These are phyloP conservation scores for Ptychadena robeensis DNA, from an alignment of 2,797 vertebrate genomes.

Conservation along the genomic window DNA sequence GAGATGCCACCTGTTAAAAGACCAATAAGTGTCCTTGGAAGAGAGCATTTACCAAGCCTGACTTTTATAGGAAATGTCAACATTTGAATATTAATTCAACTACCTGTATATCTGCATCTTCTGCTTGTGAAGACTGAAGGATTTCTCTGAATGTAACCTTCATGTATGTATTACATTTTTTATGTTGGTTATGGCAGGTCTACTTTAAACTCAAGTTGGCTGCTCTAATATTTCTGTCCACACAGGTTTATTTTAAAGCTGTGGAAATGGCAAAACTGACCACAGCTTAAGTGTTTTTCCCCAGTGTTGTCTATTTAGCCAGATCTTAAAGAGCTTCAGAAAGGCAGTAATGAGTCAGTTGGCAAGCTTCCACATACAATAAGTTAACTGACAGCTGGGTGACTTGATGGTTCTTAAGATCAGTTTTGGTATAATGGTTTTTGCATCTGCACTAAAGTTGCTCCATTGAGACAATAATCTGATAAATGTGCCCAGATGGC, in stretches of 20 bases:
- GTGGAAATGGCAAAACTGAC: background rate
- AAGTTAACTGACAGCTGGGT: slow-evolving; percentile 57
- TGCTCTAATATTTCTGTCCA: background rate
- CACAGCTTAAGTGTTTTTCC: background rate
- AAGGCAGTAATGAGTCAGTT: slow-evolving; percentile 40
- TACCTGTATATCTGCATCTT: background rate
- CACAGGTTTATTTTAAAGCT: background rate
- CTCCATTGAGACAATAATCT: slow-evolving; percentile 58
- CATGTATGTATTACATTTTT: background rate
- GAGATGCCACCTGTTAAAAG: too few relatives aligned
- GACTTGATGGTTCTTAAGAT: slow-evolving; percentile 54
- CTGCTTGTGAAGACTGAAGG: background rate
- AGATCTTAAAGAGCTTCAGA: slow-evolving; percentile 10
- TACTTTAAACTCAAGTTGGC: background rate
- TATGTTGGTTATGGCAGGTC: background rate
- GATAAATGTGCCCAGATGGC: slow-evolving; percentile 59
- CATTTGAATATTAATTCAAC: background rate
- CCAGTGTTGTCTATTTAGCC: slow-evolving; percentile 8
- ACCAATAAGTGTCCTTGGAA: too few relatives aligned
- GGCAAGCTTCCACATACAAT: slow-evolving; percentile 34
- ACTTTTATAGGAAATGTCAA: too few relatives aligned
- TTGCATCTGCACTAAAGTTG: slow-evolving; percentile 51
- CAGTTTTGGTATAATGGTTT: slow-evolving; percentile 55
- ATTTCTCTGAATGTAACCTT: background rate
- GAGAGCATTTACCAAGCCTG: too few relatives aligned